phyloP scores from a whole-genome alignment of 2,888 invertebrate species.

The Agriotes lineatus region DNA sequence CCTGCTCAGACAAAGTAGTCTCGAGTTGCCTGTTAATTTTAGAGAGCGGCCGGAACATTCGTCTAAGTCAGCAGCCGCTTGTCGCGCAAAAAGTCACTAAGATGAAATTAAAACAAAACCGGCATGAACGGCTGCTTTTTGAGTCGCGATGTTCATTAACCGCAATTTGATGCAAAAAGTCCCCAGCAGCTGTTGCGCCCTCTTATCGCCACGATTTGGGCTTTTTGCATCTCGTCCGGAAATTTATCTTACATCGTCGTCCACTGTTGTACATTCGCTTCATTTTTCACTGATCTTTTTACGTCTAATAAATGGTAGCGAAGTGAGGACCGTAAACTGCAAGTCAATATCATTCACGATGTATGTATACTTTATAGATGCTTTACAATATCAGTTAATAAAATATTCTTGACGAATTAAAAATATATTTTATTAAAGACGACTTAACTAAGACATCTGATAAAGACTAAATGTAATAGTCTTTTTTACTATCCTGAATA shows the following conservation, averaged over 20 bases:
- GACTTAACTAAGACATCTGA: no score
- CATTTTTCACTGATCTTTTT: no score
- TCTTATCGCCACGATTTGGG: not conserved
- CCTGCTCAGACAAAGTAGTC: conserved; percentile 50
- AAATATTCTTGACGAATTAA: no score
- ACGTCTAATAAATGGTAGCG: no score
- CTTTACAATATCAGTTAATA: no score
- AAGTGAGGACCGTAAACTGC: no score
- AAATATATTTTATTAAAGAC: no score
- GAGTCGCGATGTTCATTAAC: conserved; percentile 13
- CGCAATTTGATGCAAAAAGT: not conserved
- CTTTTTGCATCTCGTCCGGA: not conserved
- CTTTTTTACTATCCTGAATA: no score
- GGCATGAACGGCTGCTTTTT: conserved; percentile 14
- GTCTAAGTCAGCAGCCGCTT: conserved; percentile 47
- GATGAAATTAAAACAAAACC: conserved; percentile 31
- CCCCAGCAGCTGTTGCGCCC: conserved; percentile 8
- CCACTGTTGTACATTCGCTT: not conserved
- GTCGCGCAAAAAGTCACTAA: conserved; percentile 28
- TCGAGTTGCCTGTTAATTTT: conserved; percentile 52
- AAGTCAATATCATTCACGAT: no score
- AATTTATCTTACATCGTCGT: not conserved
- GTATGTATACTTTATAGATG: no score
- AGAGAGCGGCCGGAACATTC: conserved; percentile 47
- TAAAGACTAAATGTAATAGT: no score